Conservation (phyloP, 2,113 vertebrate species). For the Saguinus imperator region DNA sequence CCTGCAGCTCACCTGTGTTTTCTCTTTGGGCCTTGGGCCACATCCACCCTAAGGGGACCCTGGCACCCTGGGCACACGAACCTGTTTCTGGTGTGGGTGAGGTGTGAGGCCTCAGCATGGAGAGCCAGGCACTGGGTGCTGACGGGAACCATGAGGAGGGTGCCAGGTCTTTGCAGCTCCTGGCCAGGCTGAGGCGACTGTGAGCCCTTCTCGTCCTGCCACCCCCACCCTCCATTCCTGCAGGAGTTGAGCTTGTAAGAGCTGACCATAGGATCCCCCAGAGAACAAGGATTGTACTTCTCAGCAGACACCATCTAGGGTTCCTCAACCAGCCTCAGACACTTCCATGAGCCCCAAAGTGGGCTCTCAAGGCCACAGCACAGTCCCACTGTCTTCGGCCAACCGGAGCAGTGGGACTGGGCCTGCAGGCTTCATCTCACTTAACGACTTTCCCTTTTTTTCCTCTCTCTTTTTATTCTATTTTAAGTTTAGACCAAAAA, state of each 20-base stretch:
- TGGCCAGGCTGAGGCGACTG: conserved; percentile 80
- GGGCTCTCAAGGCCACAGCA: not conserved
- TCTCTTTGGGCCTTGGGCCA: not conserved
- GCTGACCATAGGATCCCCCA: conserved; percentile 66
- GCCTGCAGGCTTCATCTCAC: conserved; percentile 75
- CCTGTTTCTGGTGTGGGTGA: not conserved
- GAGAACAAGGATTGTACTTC: not conserved
- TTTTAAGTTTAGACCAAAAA: conserved; percentile 94
- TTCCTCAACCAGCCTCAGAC: not conserved
- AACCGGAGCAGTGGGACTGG: not conserved
- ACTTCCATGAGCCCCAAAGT: not conserved
- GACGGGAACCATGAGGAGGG: conserved; percentile 66
- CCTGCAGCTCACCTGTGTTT: not conserved
- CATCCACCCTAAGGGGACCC: not conserved
- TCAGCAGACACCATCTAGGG: not conserved
- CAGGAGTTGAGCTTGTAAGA: conserved; percentile 69
- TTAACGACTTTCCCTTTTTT: conserved; percentile 71
- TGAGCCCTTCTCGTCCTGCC: conserved; percentile 79
- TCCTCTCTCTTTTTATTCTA: conserved; percentile 78
- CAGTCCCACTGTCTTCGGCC: not conserved
- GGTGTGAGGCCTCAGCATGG: not conserved
- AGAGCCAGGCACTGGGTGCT: conserved; percentile 60
- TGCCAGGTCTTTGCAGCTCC: conserved; percentile 65
- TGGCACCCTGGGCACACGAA: not conserved
- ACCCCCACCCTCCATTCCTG: conserved; percentile 71